Evolutionary conservation across 2,888 invertebrate species (phyloP).

Genomic region (Penaeus monodon): DNA sequence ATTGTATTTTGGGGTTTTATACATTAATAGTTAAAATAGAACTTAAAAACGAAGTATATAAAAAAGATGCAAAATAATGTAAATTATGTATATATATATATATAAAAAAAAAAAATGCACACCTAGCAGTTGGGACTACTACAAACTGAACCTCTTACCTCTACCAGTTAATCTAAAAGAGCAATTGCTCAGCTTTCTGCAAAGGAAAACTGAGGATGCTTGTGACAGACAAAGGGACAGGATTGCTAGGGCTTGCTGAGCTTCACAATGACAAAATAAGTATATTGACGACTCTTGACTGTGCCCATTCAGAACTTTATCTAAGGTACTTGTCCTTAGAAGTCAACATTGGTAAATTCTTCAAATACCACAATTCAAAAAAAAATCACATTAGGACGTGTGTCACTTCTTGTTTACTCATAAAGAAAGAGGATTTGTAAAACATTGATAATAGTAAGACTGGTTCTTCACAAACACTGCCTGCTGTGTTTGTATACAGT

Average conservation of each 20-base stretch:
- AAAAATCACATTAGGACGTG: too few species aligned
- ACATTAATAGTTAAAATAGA: slow-evolving; percentile 30
- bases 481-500: too few species aligned
- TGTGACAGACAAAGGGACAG: not conserved
- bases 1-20: slow-evolving; percentile 52
- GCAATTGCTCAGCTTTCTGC: slow-evolving; percentile 53
- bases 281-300: not conserved
- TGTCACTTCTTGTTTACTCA: too few species aligned
- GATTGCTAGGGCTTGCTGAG: slow-evolving; percentile 53
- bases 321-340: too few species aligned
- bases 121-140: slow-evolving; percentile 40
- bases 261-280: not conserved
- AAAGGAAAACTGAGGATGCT: slow-evolving; percentile 51
- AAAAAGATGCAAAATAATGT: slow-evolving; percentile 17
- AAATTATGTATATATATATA: slow-evolving; percentile 38
- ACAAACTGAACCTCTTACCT: slow-evolving; percentile 42
- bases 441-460: too few species aligned
- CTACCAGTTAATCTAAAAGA: slow-evolving; percentile 26
- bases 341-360: too few species aligned
- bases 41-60: not conserved
- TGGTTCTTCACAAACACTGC: too few species aligned
- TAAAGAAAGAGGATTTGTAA: too few species aligned
- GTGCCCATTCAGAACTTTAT: too few species aligned
- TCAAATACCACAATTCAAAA: too few species aligned
- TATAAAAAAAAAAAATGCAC: slow-evolving; percentile 40